phyloP scores from a whole-genome alignment of 2,113 vertebrate species.

The Bos indicus region DNA sequence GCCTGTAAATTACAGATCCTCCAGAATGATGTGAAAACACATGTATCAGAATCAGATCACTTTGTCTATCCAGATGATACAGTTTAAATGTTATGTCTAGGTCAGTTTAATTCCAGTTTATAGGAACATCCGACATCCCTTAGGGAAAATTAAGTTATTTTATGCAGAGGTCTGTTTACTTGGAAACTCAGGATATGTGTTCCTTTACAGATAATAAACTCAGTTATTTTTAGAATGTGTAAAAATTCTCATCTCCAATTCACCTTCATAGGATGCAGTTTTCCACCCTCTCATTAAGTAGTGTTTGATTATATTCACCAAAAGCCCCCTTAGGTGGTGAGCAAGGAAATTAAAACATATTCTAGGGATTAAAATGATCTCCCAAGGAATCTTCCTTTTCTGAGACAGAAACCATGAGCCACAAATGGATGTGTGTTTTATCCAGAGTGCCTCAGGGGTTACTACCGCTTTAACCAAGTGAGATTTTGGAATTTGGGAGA shows the following conservation, averaged over 20 bases:
- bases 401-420: slow-evolving; percentile 1
- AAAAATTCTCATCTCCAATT: slow-evolving; percentile 3
- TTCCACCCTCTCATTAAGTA: background rate
- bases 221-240: slow-evolving; percentile 20
- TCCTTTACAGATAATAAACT: background rate
- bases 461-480: slow-evolving; percentile 1
- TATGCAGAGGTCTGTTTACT: background rate
- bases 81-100: background rate
- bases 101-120: background rate
- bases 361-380: background rate
- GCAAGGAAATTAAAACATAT: slow-evolving; percentile 17
- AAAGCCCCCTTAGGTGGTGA: background rate
- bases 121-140: background rate
- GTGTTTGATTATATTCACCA: slow-evolving; percentile 45
- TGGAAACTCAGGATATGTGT: background rate
- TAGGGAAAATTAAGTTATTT: background rate
- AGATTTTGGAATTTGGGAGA: slow-evolving; percentile 11
- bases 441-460: background rate
- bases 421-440: slow-evolving; percentile 25
- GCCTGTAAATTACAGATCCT: background rate
- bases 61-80: background rate
- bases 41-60: background rate
- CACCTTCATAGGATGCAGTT: background rate
- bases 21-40: background rate
- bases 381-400: background rate